Evolutionary conservation across 2,888 invertebrate genomes (phyloP).

Genomic region (Heteromyza rotundicornis): DNA sequence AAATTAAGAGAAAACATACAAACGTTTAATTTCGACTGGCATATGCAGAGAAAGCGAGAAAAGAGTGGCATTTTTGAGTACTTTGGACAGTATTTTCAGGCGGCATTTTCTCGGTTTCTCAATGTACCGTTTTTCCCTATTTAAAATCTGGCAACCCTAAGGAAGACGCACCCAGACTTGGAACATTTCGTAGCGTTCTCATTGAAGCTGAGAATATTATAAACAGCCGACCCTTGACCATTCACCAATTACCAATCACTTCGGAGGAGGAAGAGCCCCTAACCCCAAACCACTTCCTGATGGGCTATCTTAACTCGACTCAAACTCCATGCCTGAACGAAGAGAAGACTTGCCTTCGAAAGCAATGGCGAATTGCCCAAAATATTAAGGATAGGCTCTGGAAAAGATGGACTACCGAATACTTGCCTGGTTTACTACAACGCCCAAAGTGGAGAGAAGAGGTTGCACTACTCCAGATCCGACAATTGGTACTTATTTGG

Average conservation of each 20-base stretch:
- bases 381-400: constrained; percentile 14
- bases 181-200: constrained; percentile 21
- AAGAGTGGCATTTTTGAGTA: too few species aligned
- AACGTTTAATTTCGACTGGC: too few species aligned
- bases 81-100: too few species aligned
- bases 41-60: too few species aligned
- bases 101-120: too few species aligned
- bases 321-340: constrained; percentile 16
- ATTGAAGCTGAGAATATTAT: too few species aligned
- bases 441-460: constrained; percentile 26
- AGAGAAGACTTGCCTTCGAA: constrained; percentile 8
- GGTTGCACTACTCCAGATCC: constrained; percentile 11
- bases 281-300: constrained; percentile 27
- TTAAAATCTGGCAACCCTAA: too few species aligned
- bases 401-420: constrained; percentile 16
- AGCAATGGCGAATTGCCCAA: constrained; percentile 17
- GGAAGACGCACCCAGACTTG: constrained; percentile 11
- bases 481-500: constrained; percentile 23
- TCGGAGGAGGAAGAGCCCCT: constrained; percentile 22
- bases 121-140: too few species aligned
- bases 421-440: constrained; percentile 19
- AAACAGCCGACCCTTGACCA: constrained; percentile 25
- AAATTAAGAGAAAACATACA: too few species aligned
- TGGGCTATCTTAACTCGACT: constrained; percentile 18
- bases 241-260: constrained; percentile 21